These are phyloP conservation scores for Sparus aurata DNA, from an alignment of 2,797 vertebrate species.

Conservation along the genomic window DNA sequence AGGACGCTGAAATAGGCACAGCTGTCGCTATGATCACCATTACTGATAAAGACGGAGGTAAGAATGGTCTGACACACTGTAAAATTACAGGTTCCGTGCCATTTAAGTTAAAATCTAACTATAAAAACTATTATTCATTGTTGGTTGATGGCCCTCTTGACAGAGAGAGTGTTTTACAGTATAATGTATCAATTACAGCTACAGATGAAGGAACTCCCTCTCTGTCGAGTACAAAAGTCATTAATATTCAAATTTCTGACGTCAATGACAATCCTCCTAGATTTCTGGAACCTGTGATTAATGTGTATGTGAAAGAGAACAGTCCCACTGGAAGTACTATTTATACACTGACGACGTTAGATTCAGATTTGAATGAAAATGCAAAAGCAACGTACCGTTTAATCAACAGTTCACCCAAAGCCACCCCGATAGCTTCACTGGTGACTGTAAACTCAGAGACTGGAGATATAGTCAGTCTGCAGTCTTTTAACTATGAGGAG, in stretches of 20 bases:
- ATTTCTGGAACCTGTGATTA: slow-evolving; percentile 62
- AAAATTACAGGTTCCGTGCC: slow-evolving; percentile 54
- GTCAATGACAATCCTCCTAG: slow-evolving; percentile 79
- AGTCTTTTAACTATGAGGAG: slow-evolving; percentile 79
- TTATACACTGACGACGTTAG: slow-evolving; percentile 56
- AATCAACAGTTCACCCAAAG: slow-evolving; percentile 80
- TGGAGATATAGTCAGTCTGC: slow-evolving; percentile 73
- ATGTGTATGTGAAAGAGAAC: slow-evolving; percentile 81
- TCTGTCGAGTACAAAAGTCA: slow-evolving; percentile 62
- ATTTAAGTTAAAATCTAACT: slow-evolving; percentile 77
- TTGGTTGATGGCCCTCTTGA: slow-evolving; percentile 76
- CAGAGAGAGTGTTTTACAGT: slow-evolving; percentile 71
- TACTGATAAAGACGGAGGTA: slow-evolving; percentile 76
- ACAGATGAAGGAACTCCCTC: slow-evolving; percentile 76
- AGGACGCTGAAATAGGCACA: slow-evolving; percentile 78
- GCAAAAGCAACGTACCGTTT: slow-evolving; percentile 87
- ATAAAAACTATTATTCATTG: slow-evolving; percentile 81
- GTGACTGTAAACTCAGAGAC: slow-evolving; percentile 88
- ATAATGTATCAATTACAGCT: slow-evolving; percentile 71
- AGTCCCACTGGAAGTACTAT: slow-evolving; percentile 62
- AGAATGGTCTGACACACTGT: slow-evolving; percentile 74
- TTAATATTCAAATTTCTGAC: slow-evolving; percentile 74
- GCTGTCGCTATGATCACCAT: slow-evolving; percentile 78
- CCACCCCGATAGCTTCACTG: slow-evolving; percentile 76
- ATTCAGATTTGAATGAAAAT: slow-evolving; percentile 81